phyloP scores from a whole-genome alignment of 2,113 vertebrate genomes.

The Corythaeola cristata region DNA sequence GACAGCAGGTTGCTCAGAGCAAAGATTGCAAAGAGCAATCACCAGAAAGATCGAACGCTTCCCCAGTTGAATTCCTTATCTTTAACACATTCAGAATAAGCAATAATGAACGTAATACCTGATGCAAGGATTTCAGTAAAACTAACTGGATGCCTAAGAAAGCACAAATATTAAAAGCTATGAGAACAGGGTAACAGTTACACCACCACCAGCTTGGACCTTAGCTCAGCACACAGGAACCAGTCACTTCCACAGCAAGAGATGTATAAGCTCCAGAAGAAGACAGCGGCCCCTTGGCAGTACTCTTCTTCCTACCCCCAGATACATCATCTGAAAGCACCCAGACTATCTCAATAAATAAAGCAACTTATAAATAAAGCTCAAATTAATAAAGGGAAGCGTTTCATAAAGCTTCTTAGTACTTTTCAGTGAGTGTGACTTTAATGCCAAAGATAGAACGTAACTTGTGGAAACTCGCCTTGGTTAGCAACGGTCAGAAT shows the following conservation, averaged over 20 bases:
- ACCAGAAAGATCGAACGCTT: neutral
- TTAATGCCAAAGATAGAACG: fast-evolving
- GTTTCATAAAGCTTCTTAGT: neutral
- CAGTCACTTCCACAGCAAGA: neutral
- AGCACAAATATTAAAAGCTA: neutral
- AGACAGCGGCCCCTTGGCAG: fast-evolving
- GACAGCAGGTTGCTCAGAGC: too few species aligned
- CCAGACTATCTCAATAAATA: neutral
- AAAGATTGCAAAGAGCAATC: too few species aligned
- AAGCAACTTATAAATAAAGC: neutral
- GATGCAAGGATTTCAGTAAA: neutral
- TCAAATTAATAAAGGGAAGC: neutral
- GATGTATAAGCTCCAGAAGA: fast-evolving
- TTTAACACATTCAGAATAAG: neutral
- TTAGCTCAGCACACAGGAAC: neutral
- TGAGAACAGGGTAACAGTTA: neutral
- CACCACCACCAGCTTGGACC: neutral
- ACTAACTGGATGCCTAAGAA: neutral
- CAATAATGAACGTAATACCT: neutral
- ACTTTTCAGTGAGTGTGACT: neutral
- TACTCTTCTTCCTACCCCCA: neutral
- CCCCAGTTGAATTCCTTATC: neutral
- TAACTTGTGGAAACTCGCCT: neutral
- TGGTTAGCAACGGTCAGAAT: neutral
- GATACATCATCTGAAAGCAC: neutral